A percentile compares a stretch with the other conserved stretches of the same genome.
These are phyloP conservation scores for Corapipo altera DNA, from an alignment of 2,113 vertebrate genomes.

Conservation along the genomic window DNA sequence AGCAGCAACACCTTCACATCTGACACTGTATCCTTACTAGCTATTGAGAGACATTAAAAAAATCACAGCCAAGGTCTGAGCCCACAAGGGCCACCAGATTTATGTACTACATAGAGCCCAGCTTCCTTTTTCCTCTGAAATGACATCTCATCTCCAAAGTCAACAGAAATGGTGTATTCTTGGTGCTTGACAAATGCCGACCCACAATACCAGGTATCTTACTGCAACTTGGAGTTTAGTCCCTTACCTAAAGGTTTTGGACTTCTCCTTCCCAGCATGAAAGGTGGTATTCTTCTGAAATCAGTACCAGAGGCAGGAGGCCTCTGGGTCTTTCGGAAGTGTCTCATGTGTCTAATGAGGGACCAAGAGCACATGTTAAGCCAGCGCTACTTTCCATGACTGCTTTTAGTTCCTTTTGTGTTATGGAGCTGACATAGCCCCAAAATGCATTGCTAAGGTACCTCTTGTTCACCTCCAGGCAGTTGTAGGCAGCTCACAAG, in stretches of 20 bases:
- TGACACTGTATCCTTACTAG: rapidly evolving
- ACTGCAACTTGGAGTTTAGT: not conserved
- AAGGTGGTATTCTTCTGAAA: not conserved
- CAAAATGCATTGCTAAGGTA: not conserved
- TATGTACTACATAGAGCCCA: rapidly evolving
- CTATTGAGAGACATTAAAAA: not conserved
- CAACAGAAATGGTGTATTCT: not conserved
- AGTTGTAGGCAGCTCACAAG: not conserved
- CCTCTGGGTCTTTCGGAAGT: not conserved
- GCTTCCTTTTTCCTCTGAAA: not conserved
- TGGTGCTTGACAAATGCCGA: not conserved
- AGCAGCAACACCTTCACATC: not conserved
- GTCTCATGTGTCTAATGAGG: not conserved
- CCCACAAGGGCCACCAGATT: not conserved
- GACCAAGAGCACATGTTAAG: not conserved
- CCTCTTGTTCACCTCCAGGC: not conserved
- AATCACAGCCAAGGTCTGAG: not conserved
- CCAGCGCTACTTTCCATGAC: not conserved
- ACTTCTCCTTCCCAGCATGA: not conserved
- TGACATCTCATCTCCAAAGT: not conserved
- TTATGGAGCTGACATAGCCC: not conserved
- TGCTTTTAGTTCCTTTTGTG: not conserved
- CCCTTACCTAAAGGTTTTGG: not conserved
- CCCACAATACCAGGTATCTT: not conserved
- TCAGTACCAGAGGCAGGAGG: not conserved